These are phyloP conservation scores for Genyomyrus donnyi DNA, from an alignment of 2,113 vertebrate genomes.

Conservation along the genomic window DNA sequence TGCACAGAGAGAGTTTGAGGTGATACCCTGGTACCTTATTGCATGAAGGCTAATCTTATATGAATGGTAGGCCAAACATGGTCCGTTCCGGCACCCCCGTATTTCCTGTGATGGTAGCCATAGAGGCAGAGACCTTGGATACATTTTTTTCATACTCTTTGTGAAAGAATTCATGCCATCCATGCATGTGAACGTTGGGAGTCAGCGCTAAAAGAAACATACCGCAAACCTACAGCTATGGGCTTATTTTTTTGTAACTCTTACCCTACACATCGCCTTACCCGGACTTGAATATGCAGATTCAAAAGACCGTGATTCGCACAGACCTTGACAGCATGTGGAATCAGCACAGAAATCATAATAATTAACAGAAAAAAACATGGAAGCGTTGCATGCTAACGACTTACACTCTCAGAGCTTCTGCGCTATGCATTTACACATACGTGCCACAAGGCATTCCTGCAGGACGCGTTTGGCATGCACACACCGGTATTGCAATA, in stretches of 20 bases:
- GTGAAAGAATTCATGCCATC: neutral
- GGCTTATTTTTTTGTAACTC: neutral
- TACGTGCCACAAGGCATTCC: neutral
- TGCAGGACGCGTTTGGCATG: neutral
- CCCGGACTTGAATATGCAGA: neutral
- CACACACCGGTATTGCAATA: neutral
- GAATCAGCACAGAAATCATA: neutral
- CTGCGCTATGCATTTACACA: constrained; percentile 14
- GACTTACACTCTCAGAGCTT: neutral
- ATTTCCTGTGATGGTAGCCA: neutral
- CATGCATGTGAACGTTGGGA: neutral
- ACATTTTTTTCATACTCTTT: neutral
- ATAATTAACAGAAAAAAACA: neutral
- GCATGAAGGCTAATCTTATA: neutral
- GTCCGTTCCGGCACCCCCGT: neutral
- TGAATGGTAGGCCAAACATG: neutral
- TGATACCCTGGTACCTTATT: neutral
- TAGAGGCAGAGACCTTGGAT: neutral
- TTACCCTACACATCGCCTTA: neutral
- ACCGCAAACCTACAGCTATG: neutral
- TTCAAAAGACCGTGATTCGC: neutral
- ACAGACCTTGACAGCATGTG: neutral
- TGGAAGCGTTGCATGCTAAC: neutral
- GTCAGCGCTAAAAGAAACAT: neutral
- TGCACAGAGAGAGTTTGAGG: neutral